phyloP scores from a whole-genome alignment of 2,888 invertebrate genomes.

The Osmoderma eremita region DNA sequence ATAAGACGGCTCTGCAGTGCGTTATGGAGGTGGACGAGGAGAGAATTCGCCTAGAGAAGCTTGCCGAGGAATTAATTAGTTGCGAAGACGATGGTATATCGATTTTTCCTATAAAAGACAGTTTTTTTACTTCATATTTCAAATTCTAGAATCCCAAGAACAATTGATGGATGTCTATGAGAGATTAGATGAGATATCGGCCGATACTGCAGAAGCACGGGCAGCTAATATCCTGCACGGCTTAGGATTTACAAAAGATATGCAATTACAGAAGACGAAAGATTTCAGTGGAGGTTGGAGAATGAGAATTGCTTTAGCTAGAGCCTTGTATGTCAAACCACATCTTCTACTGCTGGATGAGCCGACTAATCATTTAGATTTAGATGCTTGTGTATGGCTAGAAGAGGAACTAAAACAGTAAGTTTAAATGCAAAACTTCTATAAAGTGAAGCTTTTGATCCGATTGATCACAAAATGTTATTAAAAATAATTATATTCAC shows the following conservation, averaged over 20 bases:
- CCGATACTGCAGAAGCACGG: slow-evolving; percentile 93
- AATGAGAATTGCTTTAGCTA: slow-evolving; percentile 97
- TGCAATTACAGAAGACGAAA: slow-evolving; percentile 88
- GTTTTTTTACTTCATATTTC: slow-evolving; percentile 34
- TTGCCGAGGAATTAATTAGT: slow-evolving; percentile 89
- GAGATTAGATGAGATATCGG: slow-evolving; percentile 94
- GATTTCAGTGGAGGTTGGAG: slow-evolving; percentile 97
- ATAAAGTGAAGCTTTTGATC: too few relatives aligned
- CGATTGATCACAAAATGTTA: too few relatives aligned
- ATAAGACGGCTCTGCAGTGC: slow-evolving; percentile 93
- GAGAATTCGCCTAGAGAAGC: slow-evolving; percentile 86
- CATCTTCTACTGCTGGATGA: slow-evolving; percentile 96
- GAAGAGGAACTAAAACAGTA: slow-evolving; percentile 95
- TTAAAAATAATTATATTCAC: too few relatives aligned
- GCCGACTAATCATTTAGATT: slow-evolving; percentile 98
- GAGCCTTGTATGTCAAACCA: slow-evolving; percentile 97
- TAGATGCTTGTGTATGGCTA: slow-evolving; percentile 99
- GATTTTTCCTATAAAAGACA: neutral
- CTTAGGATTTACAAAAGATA: slow-evolving; percentile 89
- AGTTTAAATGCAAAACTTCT: too few relatives aligned
- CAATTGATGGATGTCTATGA: slow-evolving; percentile 98
- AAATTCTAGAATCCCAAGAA: slow-evolving; percentile 84
- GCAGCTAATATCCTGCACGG: slow-evolving; percentile 96
- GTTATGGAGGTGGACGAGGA: slow-evolving; percentile 99
- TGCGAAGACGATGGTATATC: slow-evolving; percentile 83